Evolutionary conservation across 1,140 invertebrate species (phyloP), one percentile per base, ranked within the genome.

Genomic region (Eupristina koningsbergeri): DNA sequence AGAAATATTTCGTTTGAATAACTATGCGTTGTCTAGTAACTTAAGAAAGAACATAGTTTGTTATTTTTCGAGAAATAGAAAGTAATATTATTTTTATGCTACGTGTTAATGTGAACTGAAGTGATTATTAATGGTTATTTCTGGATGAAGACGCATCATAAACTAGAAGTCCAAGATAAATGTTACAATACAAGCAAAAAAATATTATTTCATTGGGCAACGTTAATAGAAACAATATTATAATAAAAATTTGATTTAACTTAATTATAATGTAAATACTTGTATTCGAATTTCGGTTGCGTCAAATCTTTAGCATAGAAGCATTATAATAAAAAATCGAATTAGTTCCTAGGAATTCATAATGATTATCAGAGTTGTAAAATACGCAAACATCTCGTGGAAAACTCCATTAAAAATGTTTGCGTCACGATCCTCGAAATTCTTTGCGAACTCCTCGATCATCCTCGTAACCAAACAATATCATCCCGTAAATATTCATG

Each of bases 401-500:
- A 71, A 71, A 71, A 71, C 22, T 71, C n/a, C 67, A 71, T 71
- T 71, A 71, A 71, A 71, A 71, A 71, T 71, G 67, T 41, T 71
- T 71, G 67, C 67, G 67, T 71, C 67, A 71, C 26, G 67, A 71
- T 71, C 67, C 67, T 71, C 67, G 67, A 71, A 71, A 71, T 71
- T 71, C 67, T 71, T 41, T 36, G 67, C 36, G 22, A 41, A 41
- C 39, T 71, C 19, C 67, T 71, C 36, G 67, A 71, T 71, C 67
- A 71, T 71, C 67, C 67, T 41, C 36, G 67, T 41, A 41, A 71
- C 67, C 67, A 31, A 74, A 74, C 73, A 74, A 74, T 74, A 74
- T 74, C 73, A 50, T 50, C 73, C 36, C 45, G 73, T 74, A 74
- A 74, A 74, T 74, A 74, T 74, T 50, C 45, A 63, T 80, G 79